Percentiles rank a stretch among this genome's conserved stretches.
phyloP scores from a whole-genome alignment of 2,797 vertebrate genomes.

The Rhinichthys osculus region DNA sequence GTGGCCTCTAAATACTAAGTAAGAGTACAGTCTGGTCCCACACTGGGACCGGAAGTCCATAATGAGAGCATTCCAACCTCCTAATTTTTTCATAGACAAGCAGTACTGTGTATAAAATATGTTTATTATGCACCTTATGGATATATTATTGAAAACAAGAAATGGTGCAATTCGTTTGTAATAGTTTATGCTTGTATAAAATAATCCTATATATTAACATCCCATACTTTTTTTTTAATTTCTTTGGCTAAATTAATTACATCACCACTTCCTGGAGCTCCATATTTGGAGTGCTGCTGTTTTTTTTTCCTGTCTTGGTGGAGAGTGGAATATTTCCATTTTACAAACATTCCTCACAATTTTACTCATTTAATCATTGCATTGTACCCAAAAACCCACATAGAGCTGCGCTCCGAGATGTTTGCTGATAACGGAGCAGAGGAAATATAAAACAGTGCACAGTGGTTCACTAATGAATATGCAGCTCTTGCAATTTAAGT shows the following conservation, averaged over 20 bases:
- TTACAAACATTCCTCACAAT: conserved; percentile 73
- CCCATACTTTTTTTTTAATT: neutral
- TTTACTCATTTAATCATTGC: conserved; percentile 71
- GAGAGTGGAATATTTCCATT: conserved; percentile 62
- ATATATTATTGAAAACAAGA: neutral
- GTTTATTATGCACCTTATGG: neutral
- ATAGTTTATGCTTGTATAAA: neutral
- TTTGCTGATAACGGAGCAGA: conserved; percentile 24
- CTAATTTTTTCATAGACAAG: conserved; percentile 33
- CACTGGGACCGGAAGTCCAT: conserved; percentile 71
- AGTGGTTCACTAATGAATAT: conserved; percentile 21
- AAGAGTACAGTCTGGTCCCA: conserved; percentile 75
- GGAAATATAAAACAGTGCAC: conserved; percentile 25
- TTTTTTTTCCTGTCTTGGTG: neutral
- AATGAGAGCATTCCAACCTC: conserved; percentile 61
- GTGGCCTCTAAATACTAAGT: conserved; percentile 66
- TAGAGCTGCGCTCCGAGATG: conserved; percentile 13
- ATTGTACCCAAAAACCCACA: conserved; percentile 67
- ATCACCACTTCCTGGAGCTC: conserved; percentile 42
- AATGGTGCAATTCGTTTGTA: neutral
- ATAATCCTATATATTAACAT: neutral
- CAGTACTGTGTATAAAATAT: neutral
- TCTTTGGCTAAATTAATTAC: neutral
- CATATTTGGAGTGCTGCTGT: conserved; percentile 55
- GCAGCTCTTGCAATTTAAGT: conserved; percentile 1